Conservation (phyloP, 1,140 invertebrate genomes). For the Ditylenchus dipsaci region DNA sequence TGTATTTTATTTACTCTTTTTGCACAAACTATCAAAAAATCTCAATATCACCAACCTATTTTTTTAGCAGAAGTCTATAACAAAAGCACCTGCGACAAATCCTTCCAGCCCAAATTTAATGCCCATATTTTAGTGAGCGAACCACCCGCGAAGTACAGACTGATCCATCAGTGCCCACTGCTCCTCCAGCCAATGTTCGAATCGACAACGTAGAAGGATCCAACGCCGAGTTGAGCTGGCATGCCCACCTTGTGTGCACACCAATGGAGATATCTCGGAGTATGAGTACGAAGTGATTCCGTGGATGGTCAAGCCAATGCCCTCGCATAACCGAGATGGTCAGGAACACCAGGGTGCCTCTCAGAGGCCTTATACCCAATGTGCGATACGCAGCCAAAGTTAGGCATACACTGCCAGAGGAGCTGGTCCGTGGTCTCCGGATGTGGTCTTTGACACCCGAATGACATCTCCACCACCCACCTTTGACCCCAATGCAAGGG, state of each 20-base stretch:
- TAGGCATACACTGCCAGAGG: slow-evolving; percentile 52
- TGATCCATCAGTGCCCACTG: slow-evolving; percentile 53
- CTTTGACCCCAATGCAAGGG: slow-evolving; percentile 27
- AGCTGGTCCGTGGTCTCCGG: slow-evolving; percentile 54
- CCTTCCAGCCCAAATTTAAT: no score
- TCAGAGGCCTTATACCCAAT: slow-evolving; percentile 38
- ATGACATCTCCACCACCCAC: slow-evolving; percentile 4
- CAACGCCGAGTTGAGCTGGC: slow-evolving; percentile 51
- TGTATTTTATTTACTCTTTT: no score
- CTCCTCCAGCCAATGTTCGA: slow-evolving; percentile 48
- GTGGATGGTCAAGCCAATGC: slow-evolving; percentile 38
- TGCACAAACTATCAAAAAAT: no score
- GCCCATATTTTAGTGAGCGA: slow-evolving; percentile 38
- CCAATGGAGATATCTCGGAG: slow-evolving; percentile 56
- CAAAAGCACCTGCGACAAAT: no score
- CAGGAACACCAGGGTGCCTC: slow-evolving; percentile 45
- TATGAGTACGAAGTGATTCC: slow-evolving; percentile 57
- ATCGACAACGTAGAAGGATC: slow-evolving; percentile 40
- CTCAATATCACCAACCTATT: no score
- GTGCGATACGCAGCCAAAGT: slow-evolving; percentile 50
- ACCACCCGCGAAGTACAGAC: slow-evolving; percentile 56
- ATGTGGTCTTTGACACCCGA: slow-evolving; percentile 50
- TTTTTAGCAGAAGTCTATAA: no score
- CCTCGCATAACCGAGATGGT: slow-evolving; percentile 48
- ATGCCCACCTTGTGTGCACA: slow-evolving; percentile 55